A percentile compares a stretch with the other conserved stretches of the same genome.
These are phyloP conservation scores for Magallana nippona DNA, from an alignment of 2,888 invertebrate genomes.

Conservation along the genomic window DNA sequence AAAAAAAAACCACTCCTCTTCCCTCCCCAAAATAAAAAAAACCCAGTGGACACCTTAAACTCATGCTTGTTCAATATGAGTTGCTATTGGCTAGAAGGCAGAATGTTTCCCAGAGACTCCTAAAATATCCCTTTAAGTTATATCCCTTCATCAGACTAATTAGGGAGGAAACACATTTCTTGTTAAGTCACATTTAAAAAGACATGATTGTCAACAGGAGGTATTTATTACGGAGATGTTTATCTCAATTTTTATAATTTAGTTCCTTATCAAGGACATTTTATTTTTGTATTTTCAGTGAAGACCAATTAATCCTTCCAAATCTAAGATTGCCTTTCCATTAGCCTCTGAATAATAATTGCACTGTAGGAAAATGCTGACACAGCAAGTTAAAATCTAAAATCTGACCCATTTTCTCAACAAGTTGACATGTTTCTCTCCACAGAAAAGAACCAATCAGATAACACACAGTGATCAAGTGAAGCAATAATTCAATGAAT, in stretches of 20 bases:
- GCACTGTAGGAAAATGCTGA: neutral
- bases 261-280: slow-evolving; percentile 26
- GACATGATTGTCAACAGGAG: neutral
- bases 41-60: too few relatives aligned
- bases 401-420: neutral
- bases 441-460: neutral
- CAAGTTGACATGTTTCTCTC: neutral
- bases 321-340: neutral
- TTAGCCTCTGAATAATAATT: slow-evolving; percentile 6
- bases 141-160: slow-evolving; percentile 5
- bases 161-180: neutral
- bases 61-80: too few relatives aligned
- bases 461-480: neutral
- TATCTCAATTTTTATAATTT: neutral
- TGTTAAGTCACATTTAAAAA: slow-evolving; percentile 10
- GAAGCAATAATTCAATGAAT: neutral
- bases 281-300: neutral
- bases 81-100: too few relatives aligned
- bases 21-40: too few relatives aligned
- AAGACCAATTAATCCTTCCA: slow-evolving; percentile 1
- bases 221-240: neutral
- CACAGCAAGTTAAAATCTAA: neutral
- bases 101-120: neutral
- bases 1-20: too few relatives aligned
- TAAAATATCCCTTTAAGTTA: neutral